phyloP scores from a whole-genome alignment of 92 coral and sea anemone species.

The Actinostola sp. region DNA sequence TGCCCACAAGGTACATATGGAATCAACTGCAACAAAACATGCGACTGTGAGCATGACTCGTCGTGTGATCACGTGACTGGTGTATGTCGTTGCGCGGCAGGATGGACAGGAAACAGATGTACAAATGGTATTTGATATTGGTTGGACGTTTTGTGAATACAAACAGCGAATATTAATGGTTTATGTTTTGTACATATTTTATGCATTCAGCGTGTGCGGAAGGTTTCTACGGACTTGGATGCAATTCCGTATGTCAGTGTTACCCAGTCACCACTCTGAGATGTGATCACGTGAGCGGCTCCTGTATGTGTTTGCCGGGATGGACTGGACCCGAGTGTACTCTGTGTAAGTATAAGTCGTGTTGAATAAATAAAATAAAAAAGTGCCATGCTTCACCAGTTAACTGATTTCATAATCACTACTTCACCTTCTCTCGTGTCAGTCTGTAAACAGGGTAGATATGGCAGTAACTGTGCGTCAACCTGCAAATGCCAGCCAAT shows the following conservation, averaged over 20 bases:
- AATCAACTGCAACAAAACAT: conserved; percentile 63
- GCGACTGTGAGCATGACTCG: conserved; percentile 72
- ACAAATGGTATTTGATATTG: conserved; percentile 49
- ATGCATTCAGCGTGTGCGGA: conserved; percentile 65
- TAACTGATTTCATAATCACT: not conserved
- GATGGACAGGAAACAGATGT: conserved; percentile 71
- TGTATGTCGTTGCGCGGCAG: conserved; percentile 70
- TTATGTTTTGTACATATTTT: too few relatives aligned
- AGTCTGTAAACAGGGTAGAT: conserved; percentile 67
- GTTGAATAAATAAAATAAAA: too few relatives aligned
- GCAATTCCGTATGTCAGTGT: conserved; percentile 81
- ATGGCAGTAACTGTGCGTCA: conserved; percentile 64
- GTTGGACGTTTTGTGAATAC: too few relatives aligned
- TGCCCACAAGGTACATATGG: conserved; percentile 84
- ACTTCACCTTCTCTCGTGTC: not conserved
- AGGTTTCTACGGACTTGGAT: conserved; percentile 74
- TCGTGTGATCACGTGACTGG: conserved; percentile 89
- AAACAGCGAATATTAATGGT: too few relatives aligned
- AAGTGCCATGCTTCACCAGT: too few relatives aligned
- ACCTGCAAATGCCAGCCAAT: conserved; percentile 62
- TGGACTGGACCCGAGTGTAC: conserved; percentile 91
- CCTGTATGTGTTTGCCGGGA: conserved; percentile 75
- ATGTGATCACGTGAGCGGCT: conserved; percentile 78
- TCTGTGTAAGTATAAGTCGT: conserved; percentile 49
- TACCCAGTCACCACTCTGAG: conserved; percentile 61